A percentile compares a stretch with the other conserved stretches of the same genome.
Evolutionary conservation across 2,797 vertebrate genomes (phyloP).

Genomic region (Halcyon chelicuti): DNA sequence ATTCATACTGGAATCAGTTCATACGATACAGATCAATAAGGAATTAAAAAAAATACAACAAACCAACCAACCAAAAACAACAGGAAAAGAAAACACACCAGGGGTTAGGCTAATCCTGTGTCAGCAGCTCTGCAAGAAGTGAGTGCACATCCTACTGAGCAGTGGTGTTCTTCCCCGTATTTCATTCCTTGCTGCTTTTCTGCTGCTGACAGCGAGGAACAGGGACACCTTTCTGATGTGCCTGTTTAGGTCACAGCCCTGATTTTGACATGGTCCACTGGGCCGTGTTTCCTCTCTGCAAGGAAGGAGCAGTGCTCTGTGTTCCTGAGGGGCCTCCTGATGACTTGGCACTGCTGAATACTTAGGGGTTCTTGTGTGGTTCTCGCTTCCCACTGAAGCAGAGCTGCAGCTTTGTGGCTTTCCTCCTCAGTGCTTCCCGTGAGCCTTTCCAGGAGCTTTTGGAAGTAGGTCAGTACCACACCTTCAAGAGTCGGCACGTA

Average conservation of each 20-base stretch:
- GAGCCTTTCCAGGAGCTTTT: conserved; percentile 15
- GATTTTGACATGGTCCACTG: not conserved
- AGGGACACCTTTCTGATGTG: not conserved
- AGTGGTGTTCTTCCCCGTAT: not conserved
- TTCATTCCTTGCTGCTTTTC: not conserved
- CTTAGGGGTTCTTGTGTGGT: not conserved
- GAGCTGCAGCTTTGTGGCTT: conserved; percentile 17
- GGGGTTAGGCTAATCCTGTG: not conserved
- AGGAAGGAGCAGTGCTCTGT: not conserved
- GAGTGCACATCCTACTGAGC: not conserved
- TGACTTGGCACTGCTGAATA: not conserved
- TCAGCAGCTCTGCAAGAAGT: not conserved
- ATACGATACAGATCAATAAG: not conserved
- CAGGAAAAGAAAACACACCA: not conserved
- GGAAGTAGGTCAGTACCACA: conserved; percentile 32
- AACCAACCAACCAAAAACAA: not conserved
- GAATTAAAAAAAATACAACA: not conserved
- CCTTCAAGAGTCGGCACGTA: not conserved
- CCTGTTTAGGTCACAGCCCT: not conserved
- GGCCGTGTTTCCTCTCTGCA: not conserved
- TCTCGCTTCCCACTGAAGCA: not conserved
- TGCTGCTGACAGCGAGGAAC: not conserved
- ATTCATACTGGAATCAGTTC: not conserved
- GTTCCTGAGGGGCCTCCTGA: not conserved
- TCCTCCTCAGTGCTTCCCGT: conserved; percentile 6